Percentiles rank a stretch among this genome's conserved stretches.
Evolutionary conservation across 1,140 invertebrate species (phyloP).

Genomic region (Portunus trituberculatus): DNA sequence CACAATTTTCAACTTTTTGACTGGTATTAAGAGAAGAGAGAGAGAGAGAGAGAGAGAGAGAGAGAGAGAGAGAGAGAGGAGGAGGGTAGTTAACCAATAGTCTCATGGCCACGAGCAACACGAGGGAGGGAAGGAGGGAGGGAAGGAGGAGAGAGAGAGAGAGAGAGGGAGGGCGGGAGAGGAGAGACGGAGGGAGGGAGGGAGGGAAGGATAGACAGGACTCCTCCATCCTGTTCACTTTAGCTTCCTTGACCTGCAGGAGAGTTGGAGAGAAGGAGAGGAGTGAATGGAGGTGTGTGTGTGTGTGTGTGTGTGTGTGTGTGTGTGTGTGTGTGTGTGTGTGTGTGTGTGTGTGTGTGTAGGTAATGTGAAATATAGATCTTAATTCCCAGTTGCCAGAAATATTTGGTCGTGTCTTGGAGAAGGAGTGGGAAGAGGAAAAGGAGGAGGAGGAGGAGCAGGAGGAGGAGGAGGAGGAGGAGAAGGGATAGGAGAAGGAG

Average conservation of each 20-base stretch:
- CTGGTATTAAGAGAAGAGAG: not conserved
- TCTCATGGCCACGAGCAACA: not conserved
- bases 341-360: constrained; percentile 38
- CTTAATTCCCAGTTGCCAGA: too few species aligned
- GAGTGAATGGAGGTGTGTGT: not conserved
- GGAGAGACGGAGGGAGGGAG: not conserved
- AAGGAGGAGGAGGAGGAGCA: not conserved
- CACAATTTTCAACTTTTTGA: not conserved
- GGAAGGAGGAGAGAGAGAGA: not conserved
- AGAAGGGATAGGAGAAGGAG: not conserved
- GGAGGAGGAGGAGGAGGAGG: not conserved
- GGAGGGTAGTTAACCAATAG: not conserved
- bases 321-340: constrained; percentile 29
- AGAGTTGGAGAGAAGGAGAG: not conserved
- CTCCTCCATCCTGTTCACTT: too few species aligned
- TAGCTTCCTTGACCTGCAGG: too few species aligned
- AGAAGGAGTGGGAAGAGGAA: not conserved
- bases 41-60: constrained; percentile 8
- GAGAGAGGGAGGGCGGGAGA: not conserved
- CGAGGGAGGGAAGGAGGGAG: constrained; percentile 24
- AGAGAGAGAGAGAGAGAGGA: constrained; percentile 47
- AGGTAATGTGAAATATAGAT: not conserved
- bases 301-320: constrained; percentile 19
- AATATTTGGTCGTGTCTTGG: too few species aligned
- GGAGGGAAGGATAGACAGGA: not conserved